Percentiles rank a stretch among this genome's conserved stretches.
These are phyloP conservation scores for Ectropis grisescens DNA, from an alignment of 1,140 invertebrate species.

Conservation along the genomic window DNA sequence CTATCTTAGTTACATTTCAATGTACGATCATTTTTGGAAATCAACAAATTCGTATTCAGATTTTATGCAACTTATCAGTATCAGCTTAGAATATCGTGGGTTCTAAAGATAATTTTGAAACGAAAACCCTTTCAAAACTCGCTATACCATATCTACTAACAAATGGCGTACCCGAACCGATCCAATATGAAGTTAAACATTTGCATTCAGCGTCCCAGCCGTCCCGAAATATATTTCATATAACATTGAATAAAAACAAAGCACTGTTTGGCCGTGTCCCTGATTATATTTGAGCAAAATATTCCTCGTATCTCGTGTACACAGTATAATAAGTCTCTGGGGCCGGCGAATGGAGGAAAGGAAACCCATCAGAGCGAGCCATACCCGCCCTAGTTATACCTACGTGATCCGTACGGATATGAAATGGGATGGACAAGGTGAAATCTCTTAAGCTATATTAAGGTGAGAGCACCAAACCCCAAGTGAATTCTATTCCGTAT, in stretches of 20 bases:
- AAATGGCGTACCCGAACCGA: constrained; percentile 22
- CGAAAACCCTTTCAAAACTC: too few species aligned
- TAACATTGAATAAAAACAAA: constrained; percentile 49
- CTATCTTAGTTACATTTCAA: too few species aligned
- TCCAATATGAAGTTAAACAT: constrained; percentile 54
- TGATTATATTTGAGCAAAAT: constrained; percentile 68
- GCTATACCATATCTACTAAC: too few species aligned
- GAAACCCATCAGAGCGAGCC: constrained; percentile 35
- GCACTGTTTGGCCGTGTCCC: constrained; percentile 52
- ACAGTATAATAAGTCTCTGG: constrained; percentile 64
- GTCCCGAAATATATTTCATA: constrained; percentile 28
- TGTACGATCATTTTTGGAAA: too few species aligned
- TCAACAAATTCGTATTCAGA: too few species aligned
- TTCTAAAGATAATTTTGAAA: too few species aligned
- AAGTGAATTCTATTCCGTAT: constrained; percentile 23
- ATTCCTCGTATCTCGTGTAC: constrained; percentile 52
- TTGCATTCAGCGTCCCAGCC: constrained; percentile 33
- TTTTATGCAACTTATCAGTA: too few species aligned
- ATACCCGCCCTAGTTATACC: constrained; percentile 21
- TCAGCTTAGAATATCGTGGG: too few species aligned
- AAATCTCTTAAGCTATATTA: constrained; percentile 61
- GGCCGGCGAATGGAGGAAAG: constrained; percentile 54
- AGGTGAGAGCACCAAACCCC: constrained; percentile 50
- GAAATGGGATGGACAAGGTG: constrained; percentile 40
- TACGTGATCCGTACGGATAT: constrained; percentile 52